These are phyloP conservation scores for Cryptotermes secundus DNA, from an alignment of 1,140 invertebrate genomes.

Conservation along the genomic window DNA sequence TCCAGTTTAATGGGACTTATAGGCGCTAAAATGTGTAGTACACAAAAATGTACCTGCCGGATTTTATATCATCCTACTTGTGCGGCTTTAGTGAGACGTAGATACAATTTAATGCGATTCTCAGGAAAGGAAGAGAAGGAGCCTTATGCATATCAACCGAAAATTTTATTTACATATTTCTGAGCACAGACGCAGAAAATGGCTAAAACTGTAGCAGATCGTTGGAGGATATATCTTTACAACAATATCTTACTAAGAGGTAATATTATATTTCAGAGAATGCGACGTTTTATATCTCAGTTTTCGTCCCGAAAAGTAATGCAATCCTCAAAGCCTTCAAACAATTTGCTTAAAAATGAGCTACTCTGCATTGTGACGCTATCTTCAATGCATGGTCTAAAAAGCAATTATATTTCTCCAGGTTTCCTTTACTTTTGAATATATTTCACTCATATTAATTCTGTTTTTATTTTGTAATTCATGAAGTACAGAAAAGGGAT, in stretches of 20 bases:
- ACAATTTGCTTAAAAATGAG: background rate
- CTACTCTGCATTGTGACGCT: too few species aligned
- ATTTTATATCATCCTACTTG: background rate
- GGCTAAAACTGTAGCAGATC: background rate
- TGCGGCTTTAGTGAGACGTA: background rate
- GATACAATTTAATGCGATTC: background rate
- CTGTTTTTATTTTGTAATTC: too few species aligned
- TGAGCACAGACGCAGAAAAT: background rate
- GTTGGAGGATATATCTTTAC: background rate
- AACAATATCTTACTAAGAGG: background rate
- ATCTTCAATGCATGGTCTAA: too few species aligned
- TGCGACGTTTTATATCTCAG: background rate
- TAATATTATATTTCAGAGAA: background rate
- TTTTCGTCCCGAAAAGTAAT: background rate
- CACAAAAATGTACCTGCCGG: background rate
- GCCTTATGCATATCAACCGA: background rate
- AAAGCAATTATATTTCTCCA: too few species aligned
- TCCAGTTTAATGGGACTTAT: background rate
- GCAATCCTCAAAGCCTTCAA: background rate
- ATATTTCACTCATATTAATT: too few species aligned
- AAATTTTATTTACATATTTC: slow-evolving; percentile 2
- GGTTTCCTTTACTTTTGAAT: too few species aligned
- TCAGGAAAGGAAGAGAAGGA: background rate
- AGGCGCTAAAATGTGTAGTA: background rate
- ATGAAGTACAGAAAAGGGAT: too few species aligned